Percentiles rank a stretch among this genome's conserved stretches.
Conservation (phyloP, 2,888 invertebrate genomes). For the Agonopterix arenella region DNA sequence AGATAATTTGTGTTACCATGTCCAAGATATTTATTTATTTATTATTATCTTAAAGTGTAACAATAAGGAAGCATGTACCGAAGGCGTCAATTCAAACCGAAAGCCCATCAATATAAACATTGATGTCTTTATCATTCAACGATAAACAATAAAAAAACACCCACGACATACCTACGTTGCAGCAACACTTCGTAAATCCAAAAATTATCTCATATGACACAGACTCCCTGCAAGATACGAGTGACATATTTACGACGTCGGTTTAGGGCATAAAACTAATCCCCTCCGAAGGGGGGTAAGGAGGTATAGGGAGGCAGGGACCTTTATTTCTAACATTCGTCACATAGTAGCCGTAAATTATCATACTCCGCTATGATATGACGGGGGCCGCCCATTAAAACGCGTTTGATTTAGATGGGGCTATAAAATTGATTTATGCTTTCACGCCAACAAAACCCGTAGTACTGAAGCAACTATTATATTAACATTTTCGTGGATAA, state of each 20-base stretch:
- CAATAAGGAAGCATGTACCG: too few species aligned
- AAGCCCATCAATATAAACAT: not conserved
- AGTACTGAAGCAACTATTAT: slow-evolving; percentile 76
- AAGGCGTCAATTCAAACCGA: too few species aligned
- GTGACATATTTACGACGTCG: slow-evolving; percentile 73
- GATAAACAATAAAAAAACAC: slow-evolving; percentile 10
- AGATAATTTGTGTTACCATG: too few species aligned
- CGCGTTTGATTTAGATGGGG: slow-evolving; percentile 78
- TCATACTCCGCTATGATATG: slow-evolving; percentile 78
- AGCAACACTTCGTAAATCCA: slow-evolving; percentile 53
- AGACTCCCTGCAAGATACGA: slow-evolving; percentile 58
- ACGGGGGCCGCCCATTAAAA: slow-evolving; percentile 78
- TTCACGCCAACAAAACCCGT: slow-evolving; percentile 77
- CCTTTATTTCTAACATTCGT: slow-evolving; percentile 78
- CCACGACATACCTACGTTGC: slow-evolving; percentile 2
- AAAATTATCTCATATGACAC: slow-evolving; percentile 66
- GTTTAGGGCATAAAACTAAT: slow-evolving; percentile 73
- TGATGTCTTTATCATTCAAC: not conserved
- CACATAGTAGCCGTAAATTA: slow-evolving; percentile 78
- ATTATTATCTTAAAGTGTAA: too few species aligned
- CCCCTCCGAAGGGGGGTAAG: slow-evolving; percentile 36
- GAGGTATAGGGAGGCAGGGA: slow-evolving; percentile 42
- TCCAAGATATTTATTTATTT: too few species aligned
- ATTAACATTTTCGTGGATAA: slow-evolving; percentile 77
- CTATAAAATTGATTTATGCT: slow-evolving; percentile 78